Evolutionary conservation across 2,113 vertebrate genomes (phyloP).

Genomic region (Alosa alosa): DNA sequence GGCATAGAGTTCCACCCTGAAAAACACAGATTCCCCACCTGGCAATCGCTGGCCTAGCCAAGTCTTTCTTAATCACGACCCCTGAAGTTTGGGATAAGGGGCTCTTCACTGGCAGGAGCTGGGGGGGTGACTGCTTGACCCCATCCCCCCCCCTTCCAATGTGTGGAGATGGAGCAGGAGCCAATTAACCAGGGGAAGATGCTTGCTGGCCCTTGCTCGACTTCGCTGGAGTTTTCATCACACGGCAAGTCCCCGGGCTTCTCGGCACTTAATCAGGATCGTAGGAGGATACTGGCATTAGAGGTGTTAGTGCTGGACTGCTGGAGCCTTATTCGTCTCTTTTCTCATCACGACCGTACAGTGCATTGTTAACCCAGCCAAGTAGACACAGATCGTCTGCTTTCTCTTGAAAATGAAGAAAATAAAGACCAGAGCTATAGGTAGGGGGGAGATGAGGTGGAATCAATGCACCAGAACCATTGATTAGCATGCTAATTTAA

Average conservation of each 20-base stretch:
- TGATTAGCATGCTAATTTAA: neutral
- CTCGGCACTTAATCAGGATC: neutral
- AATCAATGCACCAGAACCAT: no score
- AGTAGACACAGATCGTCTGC: neutral
- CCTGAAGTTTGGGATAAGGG: neutral
- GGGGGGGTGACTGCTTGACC: neutral
- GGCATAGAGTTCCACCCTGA: neutral
- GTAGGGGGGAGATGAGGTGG: neutral
- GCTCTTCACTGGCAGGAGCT: neutral
- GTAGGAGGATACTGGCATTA: constrained; percentile 1
- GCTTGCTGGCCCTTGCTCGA: neutral
- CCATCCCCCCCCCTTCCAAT: no score
- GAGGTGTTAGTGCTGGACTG: neutral
- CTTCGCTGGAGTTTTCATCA: neutral
- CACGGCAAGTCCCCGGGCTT: neutral
- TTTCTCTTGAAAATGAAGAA: neutral
- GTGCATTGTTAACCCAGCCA: neutral
- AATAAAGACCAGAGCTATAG: neutral
- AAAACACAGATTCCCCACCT: neutral
- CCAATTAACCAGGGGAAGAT: constrained; percentile 8
- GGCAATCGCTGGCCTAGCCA: neutral
- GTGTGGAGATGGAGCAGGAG: neutral
- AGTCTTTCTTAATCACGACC: neutral
- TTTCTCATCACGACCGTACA: neutral
- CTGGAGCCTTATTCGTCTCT: neutral